Evolutionary conservation across 2,113 vertebrate genomes (phyloP).

Genomic region (Paraplagusia blochii): DNA sequence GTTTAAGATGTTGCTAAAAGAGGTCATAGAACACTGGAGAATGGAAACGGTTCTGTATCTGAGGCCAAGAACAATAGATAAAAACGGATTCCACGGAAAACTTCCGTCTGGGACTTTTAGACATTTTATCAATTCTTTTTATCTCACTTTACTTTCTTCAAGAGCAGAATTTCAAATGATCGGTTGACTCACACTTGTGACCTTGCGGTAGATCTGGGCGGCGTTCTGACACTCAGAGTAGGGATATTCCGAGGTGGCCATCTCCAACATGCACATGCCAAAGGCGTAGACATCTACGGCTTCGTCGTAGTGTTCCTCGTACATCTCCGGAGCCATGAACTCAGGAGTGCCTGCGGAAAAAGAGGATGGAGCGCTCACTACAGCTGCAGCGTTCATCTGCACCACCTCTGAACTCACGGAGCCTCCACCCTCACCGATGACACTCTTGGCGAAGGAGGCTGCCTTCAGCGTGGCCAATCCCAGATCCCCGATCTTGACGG

Average conservation of each 20-base stretch:
- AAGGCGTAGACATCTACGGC: conserved; percentile 94
- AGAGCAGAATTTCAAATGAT: too few relatives aligned
- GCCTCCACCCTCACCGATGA: conserved; percentile 81
- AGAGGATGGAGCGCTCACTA: not conserved
- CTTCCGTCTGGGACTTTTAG: conserved; percentile 24
- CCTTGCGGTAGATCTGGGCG: conserved; percentile 84
- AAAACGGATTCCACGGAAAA: too few relatives aligned
- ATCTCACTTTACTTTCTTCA: too few relatives aligned
- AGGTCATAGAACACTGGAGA: too few relatives aligned
- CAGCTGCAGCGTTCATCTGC: not conserved
- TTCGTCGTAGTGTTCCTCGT: conserved; percentile 93
- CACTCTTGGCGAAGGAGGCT: conserved; percentile 86
- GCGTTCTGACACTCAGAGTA: conserved; percentile 77
- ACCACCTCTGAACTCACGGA: not conserved
- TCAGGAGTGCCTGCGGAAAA: conserved; percentile 74
- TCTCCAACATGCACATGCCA: conserved; percentile 97
- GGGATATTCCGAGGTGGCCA: conserved; percentile 84
- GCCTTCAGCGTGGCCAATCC: conserved; percentile 75
- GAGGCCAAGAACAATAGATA: too few relatives aligned
- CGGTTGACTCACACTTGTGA: conserved; percentile 91
- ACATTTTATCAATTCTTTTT: too few relatives aligned
- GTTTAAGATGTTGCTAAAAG: too few relatives aligned
- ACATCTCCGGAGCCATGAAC: conserved; percentile 88
- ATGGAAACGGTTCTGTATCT: too few relatives aligned
- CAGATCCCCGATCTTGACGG: conserved; percentile 75